Conservation (phyloP, 2,113 vertebrate species). For the Amphiprion percula region DNA sequence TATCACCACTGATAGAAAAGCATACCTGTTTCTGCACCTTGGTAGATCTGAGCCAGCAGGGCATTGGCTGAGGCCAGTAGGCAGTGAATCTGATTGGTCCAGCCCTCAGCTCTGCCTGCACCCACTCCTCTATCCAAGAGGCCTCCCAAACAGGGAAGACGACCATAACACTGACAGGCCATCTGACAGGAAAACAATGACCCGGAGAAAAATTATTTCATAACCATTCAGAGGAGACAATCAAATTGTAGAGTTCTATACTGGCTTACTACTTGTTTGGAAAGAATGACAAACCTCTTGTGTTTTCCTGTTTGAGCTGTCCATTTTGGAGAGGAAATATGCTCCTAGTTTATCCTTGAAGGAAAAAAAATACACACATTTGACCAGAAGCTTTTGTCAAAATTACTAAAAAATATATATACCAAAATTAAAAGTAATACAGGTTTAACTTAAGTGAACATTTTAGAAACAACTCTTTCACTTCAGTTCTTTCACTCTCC, state of each 20-base stretch:
- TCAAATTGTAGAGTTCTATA: too few species aligned
- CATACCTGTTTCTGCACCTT: constrained; percentile 86
- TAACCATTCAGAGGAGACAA: not conserved
- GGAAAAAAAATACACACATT: not conserved
- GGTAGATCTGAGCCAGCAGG: constrained; percentile 86
- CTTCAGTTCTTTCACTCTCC: too few species aligned
- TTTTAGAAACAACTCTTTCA: not conserved
- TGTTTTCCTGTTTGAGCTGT: constrained; percentile 85
- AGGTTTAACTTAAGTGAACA: not conserved
- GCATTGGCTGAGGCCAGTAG: constrained; percentile 88
- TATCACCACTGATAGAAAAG: not conserved
- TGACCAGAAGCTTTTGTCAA: too few species aligned
- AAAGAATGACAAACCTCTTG: constrained; percentile 85
- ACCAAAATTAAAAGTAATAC: too few species aligned
- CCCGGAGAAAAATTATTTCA: not conserved
- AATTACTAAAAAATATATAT: too few species aligned
- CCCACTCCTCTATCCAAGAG: constrained; percentile 89
- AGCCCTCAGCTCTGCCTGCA: constrained; percentile 85
- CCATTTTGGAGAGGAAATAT: constrained; percentile 89
- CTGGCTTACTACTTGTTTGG: not conserved
- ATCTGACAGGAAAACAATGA: constrained; percentile 72
- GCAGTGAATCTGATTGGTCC: constrained; percentile 91
- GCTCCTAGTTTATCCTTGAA: constrained; percentile 90
- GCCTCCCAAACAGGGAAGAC: constrained; percentile 88
- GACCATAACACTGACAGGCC: constrained; percentile 90